Base-by-base conservation (phyloP, 2,888 invertebrate genomes). In the Branchellion lobata region DNA sequence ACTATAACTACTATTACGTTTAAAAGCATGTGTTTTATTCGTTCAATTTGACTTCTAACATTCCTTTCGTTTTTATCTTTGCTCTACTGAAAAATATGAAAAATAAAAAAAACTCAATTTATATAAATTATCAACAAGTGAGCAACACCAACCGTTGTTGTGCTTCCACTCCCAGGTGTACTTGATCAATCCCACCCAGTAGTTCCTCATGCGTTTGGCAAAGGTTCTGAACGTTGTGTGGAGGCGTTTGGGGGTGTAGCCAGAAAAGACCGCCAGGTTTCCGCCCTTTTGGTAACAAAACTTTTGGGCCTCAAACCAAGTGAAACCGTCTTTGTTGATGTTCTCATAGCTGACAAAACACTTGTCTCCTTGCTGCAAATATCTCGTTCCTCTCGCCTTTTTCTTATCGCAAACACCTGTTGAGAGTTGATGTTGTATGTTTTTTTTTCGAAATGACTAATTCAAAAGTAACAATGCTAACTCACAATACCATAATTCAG, bases 111-210 rank as follows among this genome's bases (percentile, higher is more conserved):
- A n/a, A n/a, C n/a, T n/a, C n/a, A n/a, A n/a, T n/a, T n/a, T n/a
- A n/a, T n/a, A n/a, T n/a, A n/a, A n/a, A n/a, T n/a, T n/a, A n/a
- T n/a, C n/a, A n/a, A n/a, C n/a, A n/a, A n/a, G n/a, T n/a, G n/a
- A n/a, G n/a, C n/a, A n/a, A n/a, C n/a, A n/a, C n/a, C n/a, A n/a
- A 69, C 69, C 69, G 29, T 11, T 18, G 21, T 69, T 69, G 21
- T 34, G 31, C 69, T 5, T 31, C 69, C 69, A 69, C 33, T 69
- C 69, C 69, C 69, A 69, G 5, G 33, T 69, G 69, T 34, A 14
- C 31, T 69, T 69, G 2, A 34, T n/a, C 33, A 69, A 69, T 14
- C 69, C 69, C 14, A 69, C 34, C 69, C 69, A 69, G n/a, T 69
- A 69, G n/a, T 69, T 69, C 31, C 11, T 29, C 69, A 69, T 69